Evolutionary conservation across 30 jellyfish, hydroid and myxozoan species (phyloP), one percentile per base, ranked within the genome.

Genomic region (Euphysa ruthae): DNA sequence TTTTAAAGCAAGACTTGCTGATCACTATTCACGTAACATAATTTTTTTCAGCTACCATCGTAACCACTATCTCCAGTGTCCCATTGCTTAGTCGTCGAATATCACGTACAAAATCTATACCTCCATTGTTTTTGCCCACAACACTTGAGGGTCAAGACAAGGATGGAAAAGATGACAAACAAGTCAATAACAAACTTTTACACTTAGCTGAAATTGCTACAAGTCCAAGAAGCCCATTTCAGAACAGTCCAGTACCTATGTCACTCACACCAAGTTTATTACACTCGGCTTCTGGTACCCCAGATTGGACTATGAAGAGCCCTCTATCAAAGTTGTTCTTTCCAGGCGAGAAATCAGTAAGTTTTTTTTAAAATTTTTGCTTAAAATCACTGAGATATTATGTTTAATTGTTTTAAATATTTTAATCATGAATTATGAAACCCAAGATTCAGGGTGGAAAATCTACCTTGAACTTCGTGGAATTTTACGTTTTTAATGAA

Each of bases 151-250:
- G 62, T n/a, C 68, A 58, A 32, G 31, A 70, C 15, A 70, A 70
- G 20, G 79, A 33, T 12, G n/a, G n/a, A n/a, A 16, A 19, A 20
- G 50, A 43, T 20, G 49, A 42, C 21, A 71, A 66, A 21, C 89
- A 85, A 35, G 76, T 49, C 4, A 57, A 71, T 23, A 44, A 66
- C 71, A 76, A 74, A 43, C 73, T 76, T 12, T 58, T 61, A 2
- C 92, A 86, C 54, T 73, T 86, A 16, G 96, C 96, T 1, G 96
- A 86, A 31, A 61, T 86, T 22, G 96, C 96, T 0, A 86, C 93
- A 1, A 78, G 94, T 60, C 96, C 96, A 6, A 89, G 90, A 12
- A 85, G 96, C 55, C 96, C 94, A 0, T 66, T 78, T 68, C 83
- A 61, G 19, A 94, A 86, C 23, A 86, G 96, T 46, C 96, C 96